These are phyloP conservation scores for Agrotis exclamationis DNA, from an alignment of 2,888 invertebrate genomes.

Conservation along the genomic window DNA sequence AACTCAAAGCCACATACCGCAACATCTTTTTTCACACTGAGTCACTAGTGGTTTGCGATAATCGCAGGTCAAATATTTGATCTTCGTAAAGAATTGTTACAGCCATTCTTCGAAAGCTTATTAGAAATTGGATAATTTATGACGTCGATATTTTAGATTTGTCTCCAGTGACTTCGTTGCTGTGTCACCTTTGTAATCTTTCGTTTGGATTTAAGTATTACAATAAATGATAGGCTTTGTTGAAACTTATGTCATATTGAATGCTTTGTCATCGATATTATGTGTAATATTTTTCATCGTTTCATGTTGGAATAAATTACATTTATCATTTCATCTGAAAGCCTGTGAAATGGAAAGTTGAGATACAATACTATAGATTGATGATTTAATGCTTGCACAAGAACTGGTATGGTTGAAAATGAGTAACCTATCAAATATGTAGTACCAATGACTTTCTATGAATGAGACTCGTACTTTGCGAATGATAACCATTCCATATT, in stretches of 20 bases:
- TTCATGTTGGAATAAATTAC: constrained; percentile 1
- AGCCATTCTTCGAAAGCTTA: constrained; percentile 60
- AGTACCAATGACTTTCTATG: not conserved
- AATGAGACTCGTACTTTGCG: not conserved
- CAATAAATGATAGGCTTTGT: constrained; percentile 59
- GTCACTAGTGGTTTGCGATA: constrained; percentile 60
- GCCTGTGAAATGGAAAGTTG: not conserved
- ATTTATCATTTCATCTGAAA: not conserved
- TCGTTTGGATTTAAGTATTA: constrained; percentile 48
- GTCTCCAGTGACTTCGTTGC: constrained; percentile 50
- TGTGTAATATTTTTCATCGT: constrained; percentile 21
- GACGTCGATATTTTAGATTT: constrained; percentile 48
- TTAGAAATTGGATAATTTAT: constrained; percentile 59
- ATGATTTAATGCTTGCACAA: not conserved
- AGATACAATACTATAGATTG: not conserved
- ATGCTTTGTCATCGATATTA: constrained; percentile 42
- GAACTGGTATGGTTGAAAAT: no score
- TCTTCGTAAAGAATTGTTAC: constrained; percentile 58
- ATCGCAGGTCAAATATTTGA: constrained; percentile 64
- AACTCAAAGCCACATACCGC: constrained; percentile 61
- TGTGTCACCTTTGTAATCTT: constrained; percentile 59
- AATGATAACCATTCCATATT: not conserved
- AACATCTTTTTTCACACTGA: constrained; percentile 65
- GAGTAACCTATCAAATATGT: not conserved
- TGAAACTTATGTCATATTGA: constrained; percentile 55